Evolutionary conservation across 2,888 invertebrate species (phyloP), one percentile per base, ranked within the genome.

Genomic region (Ptychoptera contaminata): DNA sequence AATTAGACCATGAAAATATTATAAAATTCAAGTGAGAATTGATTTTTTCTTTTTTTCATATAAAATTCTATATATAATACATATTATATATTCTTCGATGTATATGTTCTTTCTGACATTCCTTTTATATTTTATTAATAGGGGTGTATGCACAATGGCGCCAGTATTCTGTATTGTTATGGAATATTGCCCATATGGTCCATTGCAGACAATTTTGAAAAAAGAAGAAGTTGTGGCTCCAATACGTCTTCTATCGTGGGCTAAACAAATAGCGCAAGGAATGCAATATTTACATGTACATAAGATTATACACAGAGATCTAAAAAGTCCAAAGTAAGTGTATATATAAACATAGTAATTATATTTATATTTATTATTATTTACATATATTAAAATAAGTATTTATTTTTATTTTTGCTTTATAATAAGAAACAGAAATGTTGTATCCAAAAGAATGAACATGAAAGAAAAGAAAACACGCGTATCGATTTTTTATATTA

Each of bases 241-340:
- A n/a, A 72, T 74, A 42, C 78, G 87, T 58, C 77, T 94, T 45
- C 78, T 92, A 37, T 81, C 82, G 49, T 98, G 97, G 94, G 81
- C 91, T 35, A 87, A 84, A 59, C 92, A 96, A 66, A 93, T 99
- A 47, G 92, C 96, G 31, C 74, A 78, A 47, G 98, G 97, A 45
- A 97, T 98, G 97, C 78, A 83, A 56, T 97, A 97, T 65, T 74
- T 98, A 46, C 98, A 98, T 65, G 74, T 77, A 37, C 87, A 93
- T 61, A 93, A 93, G 69, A 96, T 98, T 55, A 94, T 98, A 57
- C 98, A 98, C 61, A 73, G 98, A 49, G 98, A 98, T 72, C 76
- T 99, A 50, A 99, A 98, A 68, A 96, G 96, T 60, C 97, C 97
- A 40, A 98, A 98, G 96, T 96, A 76, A 79, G 83, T 74, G 37